Conservation (phyloP, 2,888 invertebrate species). For the Notodonta dromedarius region DNA sequence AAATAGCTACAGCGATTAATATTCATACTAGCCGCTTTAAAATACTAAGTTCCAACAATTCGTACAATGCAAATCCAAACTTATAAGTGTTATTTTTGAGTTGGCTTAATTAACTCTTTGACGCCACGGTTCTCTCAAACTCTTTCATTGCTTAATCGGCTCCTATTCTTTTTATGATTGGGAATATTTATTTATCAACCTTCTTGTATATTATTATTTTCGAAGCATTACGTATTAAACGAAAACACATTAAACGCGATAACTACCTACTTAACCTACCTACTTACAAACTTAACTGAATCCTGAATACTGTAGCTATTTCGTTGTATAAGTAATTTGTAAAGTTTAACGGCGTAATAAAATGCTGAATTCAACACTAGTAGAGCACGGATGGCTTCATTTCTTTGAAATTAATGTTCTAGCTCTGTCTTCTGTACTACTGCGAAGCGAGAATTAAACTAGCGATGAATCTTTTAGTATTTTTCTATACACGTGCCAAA, state of each 20-base stretch:
- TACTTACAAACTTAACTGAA: too few species aligned
- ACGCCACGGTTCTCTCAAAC: constrained; percentile 11
- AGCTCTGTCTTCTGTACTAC: not conserved
- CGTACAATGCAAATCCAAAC: constrained; percentile 21
- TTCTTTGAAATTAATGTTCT: constrained; percentile 7
- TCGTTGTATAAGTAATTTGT: not conserved
- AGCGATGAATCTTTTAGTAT: not conserved
- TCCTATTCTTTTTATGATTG: constrained; percentile 13
- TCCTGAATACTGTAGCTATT: not conserved
- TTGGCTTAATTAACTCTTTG: constrained; percentile 23
- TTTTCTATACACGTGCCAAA: not conserved
- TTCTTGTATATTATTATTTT: too few species aligned
- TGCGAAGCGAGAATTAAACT: not conserved
- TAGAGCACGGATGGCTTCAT: not conserved
- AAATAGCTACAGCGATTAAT: constrained; percentile 35
- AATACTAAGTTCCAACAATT: constrained; percentile 26
- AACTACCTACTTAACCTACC: too few species aligned
- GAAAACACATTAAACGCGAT: too few species aligned
- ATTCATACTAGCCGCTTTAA: constrained; percentile 26
- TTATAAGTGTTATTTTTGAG: constrained; percentile 25
- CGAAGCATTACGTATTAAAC: too few species aligned
- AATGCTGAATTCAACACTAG: not conserved
- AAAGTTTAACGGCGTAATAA: not conserved
- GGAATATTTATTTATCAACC: not conserved
- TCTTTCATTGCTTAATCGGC: constrained; percentile 18